These are phyloP conservation scores for Globodera rostochiensis DNA, from an alignment of 1,140 invertebrate species.

Conservation along the genomic window DNA sequence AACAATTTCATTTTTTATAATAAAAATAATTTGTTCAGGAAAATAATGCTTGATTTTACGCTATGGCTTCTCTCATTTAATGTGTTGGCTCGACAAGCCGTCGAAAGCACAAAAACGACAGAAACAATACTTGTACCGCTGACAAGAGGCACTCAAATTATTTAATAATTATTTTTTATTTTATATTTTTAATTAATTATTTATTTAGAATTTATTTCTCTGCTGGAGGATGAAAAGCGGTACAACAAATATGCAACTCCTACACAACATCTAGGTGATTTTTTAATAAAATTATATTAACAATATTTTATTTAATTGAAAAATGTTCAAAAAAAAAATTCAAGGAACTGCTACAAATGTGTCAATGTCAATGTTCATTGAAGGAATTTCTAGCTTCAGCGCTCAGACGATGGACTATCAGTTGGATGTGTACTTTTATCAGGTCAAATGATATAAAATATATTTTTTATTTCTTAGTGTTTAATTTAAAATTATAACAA, in stretches of 20 bases:
- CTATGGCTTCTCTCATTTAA: not conserved
- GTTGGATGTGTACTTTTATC: constrained; percentile 65
- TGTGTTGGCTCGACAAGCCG: constrained; percentile 2
- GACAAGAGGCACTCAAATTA: not conserved
- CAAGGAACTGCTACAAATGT: constrained; percentile 61
- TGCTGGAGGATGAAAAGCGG: constrained; percentile 47
- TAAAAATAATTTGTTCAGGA: too few species aligned
- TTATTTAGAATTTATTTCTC: constrained; percentile 49
- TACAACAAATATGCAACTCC: constrained; percentile 64
- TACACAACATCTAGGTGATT: constrained; percentile 57
- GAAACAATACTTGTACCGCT: constrained; percentile 16
- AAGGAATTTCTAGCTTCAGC: constrained; percentile 61
- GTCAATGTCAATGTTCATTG: constrained; percentile 64
- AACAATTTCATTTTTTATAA: too few species aligned
- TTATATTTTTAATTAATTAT: not conserved
- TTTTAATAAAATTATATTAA: not conserved
- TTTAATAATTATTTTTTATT: not conserved
- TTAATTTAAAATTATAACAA: too few species aligned
- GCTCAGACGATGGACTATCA: constrained; percentile 66
- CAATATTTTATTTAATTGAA: not conserved
- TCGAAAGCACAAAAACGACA: not conserved
- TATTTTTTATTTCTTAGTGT: not conserved
- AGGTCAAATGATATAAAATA: constrained; percentile 42
- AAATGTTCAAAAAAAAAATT: not conserved
- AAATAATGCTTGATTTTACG: constrained; percentile 14